These are phyloP conservation scores for Drosophila setifemur DNA, from an alignment of 1,140 invertebrate genomes.

Conservation along the genomic window DNA sequence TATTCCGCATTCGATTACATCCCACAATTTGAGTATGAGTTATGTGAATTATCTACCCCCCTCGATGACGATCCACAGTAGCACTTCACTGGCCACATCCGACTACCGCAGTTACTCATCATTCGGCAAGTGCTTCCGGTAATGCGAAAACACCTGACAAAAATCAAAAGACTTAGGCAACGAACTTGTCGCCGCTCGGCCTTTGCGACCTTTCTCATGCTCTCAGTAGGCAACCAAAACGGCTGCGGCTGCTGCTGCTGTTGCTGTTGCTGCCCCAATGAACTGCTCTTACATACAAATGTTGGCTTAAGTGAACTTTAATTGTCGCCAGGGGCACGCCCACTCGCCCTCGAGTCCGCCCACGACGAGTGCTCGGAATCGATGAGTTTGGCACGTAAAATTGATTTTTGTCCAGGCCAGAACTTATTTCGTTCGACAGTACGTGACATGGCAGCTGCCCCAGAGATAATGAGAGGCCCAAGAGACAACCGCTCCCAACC, in stretches of 20 bases:
- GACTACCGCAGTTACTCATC: conserved; percentile 33
- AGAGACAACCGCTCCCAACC: not conserved
- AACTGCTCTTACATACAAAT: conserved; percentile 32
- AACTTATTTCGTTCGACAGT: conserved; percentile 34
- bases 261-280: not conserved
- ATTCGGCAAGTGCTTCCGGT: conserved; percentile 51
- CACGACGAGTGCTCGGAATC: conserved; percentile 10
- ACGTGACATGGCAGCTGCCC: conserved; percentile 40
- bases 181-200: conserved; percentile 50
- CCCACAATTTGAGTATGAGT: no score
- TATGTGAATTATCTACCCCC: not conserved
- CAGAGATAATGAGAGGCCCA: conserved; percentile 26
- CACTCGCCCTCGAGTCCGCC: conserved; percentile 12
- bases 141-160: conserved; percentile 28
- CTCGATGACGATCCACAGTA: conserved; percentile 21
- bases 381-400: conserved; percentile 40
- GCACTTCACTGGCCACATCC: conserved; percentile 31
- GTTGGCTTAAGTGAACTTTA: conserved; percentile 44
- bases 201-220: conserved; percentile 50
- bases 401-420: conserved; percentile 33
- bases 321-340: conserved; percentile 33
- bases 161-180: conserved; percentile 72
- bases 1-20: not conserved
- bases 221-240: not conserved
- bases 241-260: not conserved